Conservation (phyloP, 2,888 invertebrate species). For the Phrixothrix hirtus region DNA sequence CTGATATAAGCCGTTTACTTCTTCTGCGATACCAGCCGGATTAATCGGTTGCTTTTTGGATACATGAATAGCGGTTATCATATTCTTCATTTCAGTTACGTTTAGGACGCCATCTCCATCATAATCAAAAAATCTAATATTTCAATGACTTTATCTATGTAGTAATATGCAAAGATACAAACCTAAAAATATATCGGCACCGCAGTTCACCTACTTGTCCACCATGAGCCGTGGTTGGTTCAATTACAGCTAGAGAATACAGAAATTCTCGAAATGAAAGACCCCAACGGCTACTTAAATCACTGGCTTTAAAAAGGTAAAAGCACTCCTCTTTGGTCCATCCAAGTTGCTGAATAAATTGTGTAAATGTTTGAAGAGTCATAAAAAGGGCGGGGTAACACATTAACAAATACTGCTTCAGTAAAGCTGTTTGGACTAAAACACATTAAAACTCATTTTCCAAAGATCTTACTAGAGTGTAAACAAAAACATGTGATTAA, state of each 20-base stretch:
- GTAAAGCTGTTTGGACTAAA: constrained; percentile 63
- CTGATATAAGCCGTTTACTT: constrained; percentile 55
- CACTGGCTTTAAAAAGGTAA: constrained; percentile 61
- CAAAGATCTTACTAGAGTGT: no score
- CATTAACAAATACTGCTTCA: constrained; percentile 61
- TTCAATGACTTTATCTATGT: neutral
- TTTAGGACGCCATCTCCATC: constrained; percentile 61
- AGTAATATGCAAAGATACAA: constrained; percentile 1
- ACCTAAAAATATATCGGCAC: constrained; percentile 70
- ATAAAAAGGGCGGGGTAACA: constrained; percentile 63
- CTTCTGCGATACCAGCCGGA: constrained; percentile 60
- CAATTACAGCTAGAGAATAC: constrained; percentile 66
- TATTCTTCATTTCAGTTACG: constrained; percentile 63
- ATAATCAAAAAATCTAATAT: constrained; percentile 61
- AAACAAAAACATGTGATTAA: no score
- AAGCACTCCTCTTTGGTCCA: constrained; percentile 57
- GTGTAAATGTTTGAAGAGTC: constrained; percentile 60
- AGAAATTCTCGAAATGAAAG: constrained; percentile 63
- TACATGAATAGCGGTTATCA: constrained; percentile 62
- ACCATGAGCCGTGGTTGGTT: constrained; percentile 67
- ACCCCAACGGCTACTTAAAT: constrained; percentile 58
- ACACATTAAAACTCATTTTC: constrained; percentile 24
- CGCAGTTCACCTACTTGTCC: constrained; percentile 68
- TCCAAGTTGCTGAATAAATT: constrained; percentile 62
- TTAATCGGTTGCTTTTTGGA: constrained; percentile 61